Base-by-base conservation (phyloP, 2,113 vertebrate genomes). In the Sorex araneus region DNA sequence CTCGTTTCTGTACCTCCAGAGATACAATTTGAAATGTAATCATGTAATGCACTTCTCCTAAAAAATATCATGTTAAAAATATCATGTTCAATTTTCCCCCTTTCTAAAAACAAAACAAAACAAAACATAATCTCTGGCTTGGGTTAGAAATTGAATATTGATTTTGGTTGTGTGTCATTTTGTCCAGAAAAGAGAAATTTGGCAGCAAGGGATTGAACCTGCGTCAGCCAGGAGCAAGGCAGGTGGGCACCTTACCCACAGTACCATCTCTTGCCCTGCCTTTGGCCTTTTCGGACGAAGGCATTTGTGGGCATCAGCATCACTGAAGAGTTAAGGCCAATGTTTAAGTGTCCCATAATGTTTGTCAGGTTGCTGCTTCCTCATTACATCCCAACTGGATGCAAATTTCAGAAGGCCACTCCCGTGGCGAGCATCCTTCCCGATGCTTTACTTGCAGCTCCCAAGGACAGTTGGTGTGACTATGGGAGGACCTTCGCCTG, bases 151-250 rank as follows among this genome's bases (percentile, higher is more conserved):
- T 1, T 73, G 64, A 85, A 54, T 45, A 60, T 8, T 75, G 57
- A 30, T 34, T 95, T 74, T 91, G 57, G 34, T 79, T 50, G 27
- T 74, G 2, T 57, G 16, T 66, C 54, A 60, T 80, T 94, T 94
- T 60, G 11, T 64, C 16, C 76, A 43, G 73, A 78, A 92, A 76
- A 74, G 40, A 71, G 27, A 82, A 36, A 85, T 8, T 57, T 60
- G 57, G 57, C 23, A 19, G 18, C 18, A 8, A 23, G 57, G 19
- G 18, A 23, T 60, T 60, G 57, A 60, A 60, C 57, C 21, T 23
- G 23, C 3, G 19, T 60, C 18, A 60, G 57, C 21, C 57, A 4
- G 57, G 21, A 60, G 21, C 57, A 60, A 60, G 18, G 19, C 21
- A 60, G 18, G 18, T 60, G 57, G 18, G 18, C 18, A 19, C 57